Evolutionary conservation across 2,888 invertebrate genomes (phyloP).

Genomic region (Coecobrya sp.): DNA sequence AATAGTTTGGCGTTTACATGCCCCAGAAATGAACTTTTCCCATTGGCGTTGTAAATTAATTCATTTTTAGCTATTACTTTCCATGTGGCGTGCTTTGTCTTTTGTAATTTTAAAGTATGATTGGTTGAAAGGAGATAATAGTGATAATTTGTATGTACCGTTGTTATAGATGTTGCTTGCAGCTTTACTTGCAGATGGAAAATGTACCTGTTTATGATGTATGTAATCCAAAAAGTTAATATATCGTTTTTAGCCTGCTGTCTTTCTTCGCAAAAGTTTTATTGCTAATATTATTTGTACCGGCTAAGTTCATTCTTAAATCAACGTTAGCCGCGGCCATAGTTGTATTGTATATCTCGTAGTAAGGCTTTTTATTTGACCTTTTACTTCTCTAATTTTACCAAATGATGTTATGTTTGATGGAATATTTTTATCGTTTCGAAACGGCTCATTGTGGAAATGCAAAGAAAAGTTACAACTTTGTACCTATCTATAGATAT

Average conservation of each 20-base stretch:
- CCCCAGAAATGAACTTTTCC: background rate
- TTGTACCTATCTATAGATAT: slow-evolving; percentile 10
- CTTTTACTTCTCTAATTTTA: background rate
- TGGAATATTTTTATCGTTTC: background rate
- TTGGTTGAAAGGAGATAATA: background rate
- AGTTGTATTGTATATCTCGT: too few relatives aligned
- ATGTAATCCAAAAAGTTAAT: slow-evolving; percentile 41
- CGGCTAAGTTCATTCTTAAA: background rate
- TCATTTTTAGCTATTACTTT: background rate
- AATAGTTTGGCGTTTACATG: too few relatives aligned
- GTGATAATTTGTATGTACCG: background rate
- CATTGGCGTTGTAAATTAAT: background rate
- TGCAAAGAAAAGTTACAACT: background rate
- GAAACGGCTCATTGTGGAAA: background rate
- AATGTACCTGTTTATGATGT: slow-evolving; percentile 55
- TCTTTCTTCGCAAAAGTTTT: slow-evolving; percentile 30
- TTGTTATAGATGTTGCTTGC: slow-evolving; percentile 35
- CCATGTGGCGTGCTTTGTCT: background rate
- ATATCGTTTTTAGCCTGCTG: slow-evolving; percentile 28
- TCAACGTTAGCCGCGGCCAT: background rate
- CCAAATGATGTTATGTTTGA: background rate
- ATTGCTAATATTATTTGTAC: background rate
- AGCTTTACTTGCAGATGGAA: slow-evolving; percentile 58
- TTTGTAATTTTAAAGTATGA: background rate
- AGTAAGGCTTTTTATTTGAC: background rate